These are phyloP conservation scores for Oreonectes daqikongensis DNA, from an alignment of 2,797 vertebrate genomes.

Conservation along the genomic window DNA sequence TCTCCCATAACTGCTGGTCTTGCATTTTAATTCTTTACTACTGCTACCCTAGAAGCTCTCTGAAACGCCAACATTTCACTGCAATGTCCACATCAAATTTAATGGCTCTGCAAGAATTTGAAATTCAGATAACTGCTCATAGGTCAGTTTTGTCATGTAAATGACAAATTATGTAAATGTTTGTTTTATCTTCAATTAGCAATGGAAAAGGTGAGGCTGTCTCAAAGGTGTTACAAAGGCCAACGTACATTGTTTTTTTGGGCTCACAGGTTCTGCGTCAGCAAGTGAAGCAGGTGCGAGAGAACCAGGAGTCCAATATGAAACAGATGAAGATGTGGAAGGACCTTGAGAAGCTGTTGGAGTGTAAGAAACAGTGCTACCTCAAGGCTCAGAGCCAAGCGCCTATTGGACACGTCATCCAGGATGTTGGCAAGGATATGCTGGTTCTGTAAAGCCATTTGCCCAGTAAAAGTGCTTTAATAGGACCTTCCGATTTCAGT, in stretches of 20 bases:
- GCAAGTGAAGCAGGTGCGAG: constrained; percentile 89
- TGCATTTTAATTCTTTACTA: constrained; percentile 37
- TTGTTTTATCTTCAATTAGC: constrained; percentile 20
- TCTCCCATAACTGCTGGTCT: constrained; percentile 33
- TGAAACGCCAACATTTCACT: not conserved
- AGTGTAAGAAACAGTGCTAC: constrained; percentile 92
- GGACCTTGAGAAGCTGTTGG: constrained; percentile 91
- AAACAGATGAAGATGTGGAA: constrained; percentile 96
- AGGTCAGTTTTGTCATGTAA: constrained; percentile 15
- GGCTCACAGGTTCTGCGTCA: constrained; percentile 87
- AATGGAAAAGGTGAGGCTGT: not conserved
- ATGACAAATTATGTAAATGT: constrained; percentile 29
- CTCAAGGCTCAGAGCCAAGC: constrained; percentile 85
- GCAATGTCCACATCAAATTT: not conserved
- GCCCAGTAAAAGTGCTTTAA: constrained; percentile 1
- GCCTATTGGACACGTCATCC: constrained; percentile 88
- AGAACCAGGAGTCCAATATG: constrained; percentile 90
- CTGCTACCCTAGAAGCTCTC: constrained; percentile 17
- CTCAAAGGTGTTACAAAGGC: constrained; percentile 1
- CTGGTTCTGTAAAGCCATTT: constrained; percentile 82
- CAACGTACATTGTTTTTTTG: constrained; percentile 1
- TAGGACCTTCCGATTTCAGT: not conserved
- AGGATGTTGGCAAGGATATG: constrained; percentile 90
- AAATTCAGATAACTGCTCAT: constrained; percentile 22
- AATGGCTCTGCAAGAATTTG: not conserved